A percentile compares a stretch with the other conserved stretches of the same genome.
These are phyloP conservation scores for Anarhynchus alexandrinus DNA, from an alignment of 2,113 vertebrate genomes.

Conservation along the genomic window DNA sequence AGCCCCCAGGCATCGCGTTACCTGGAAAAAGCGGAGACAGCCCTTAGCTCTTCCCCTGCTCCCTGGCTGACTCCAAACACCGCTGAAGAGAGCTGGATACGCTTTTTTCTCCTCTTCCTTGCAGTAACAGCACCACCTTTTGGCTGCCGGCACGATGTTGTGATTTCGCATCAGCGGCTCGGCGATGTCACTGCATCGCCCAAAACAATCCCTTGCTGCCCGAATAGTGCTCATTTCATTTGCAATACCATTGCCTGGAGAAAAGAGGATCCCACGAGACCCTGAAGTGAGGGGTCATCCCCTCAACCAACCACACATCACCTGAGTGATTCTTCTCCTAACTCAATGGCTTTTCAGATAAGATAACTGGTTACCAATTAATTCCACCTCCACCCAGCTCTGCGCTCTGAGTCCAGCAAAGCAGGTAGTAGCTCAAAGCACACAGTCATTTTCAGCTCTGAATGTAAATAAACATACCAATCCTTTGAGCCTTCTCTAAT, in stretches of 20 bases:
- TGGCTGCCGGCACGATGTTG: neutral
- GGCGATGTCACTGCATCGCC: rapidly evolving
- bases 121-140: conserved; percentile 69
- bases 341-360: neutral
- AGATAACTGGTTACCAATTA: neutral
- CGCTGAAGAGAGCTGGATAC: rapidly evolving
- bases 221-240: neutral
- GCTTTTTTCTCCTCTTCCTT: neutral
- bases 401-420: neutral
- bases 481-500: neutral
- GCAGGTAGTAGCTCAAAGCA: neutral
- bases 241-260: neutral
- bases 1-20: rapidly evolving
- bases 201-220: neutral
- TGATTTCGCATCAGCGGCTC: neutral
- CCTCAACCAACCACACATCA: neutral
- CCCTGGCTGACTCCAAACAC: neutral
- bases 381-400: neutral
- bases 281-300: neutral
- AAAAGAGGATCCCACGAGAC: neutral
- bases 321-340: neutral
- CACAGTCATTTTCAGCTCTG: neutral
- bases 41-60: neutral
- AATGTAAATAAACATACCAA: neutral
- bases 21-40: neutral